Evolutionary conservation across 2,113 vertebrate species (phyloP), one percentile per base, ranked within the genome.

Genomic region (Apteryx mantelli): DNA sequence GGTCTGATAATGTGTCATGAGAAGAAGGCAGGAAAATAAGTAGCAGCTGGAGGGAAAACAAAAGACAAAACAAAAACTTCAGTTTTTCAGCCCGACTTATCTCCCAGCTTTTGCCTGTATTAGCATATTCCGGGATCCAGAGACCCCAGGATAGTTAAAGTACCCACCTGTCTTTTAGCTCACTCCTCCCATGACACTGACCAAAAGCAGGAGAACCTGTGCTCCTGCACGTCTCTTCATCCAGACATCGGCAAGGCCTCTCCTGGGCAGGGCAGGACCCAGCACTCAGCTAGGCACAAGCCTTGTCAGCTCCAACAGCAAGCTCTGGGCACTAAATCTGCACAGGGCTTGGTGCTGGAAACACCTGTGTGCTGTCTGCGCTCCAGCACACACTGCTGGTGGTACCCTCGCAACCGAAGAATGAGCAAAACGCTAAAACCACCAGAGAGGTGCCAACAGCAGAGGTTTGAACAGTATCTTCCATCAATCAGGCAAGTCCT

Each of bases 301-400:
- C 50, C 24, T 1, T 36, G 13, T 52, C 61, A 89, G 74, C n/a
- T 38, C 36, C 66, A 16, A 4, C 3, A 56, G 8, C 53, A 21
- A 73, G 26, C 16, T 32, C 5, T 1, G 55, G 63, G 11, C 16
- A 32, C n/a, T n/a, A 40, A 21, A 6, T 18, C 76, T 25, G 28
- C 16, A 18, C 48, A 8, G 18, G 28, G 17, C n/a, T 61, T 0
- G 0, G 24, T 21, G 55, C 60, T 70, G 17, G 30, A 77, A 77
- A 32, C 4, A 3, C 40, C 55, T 4, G 28, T 18, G 22, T 58
- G n/a, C 55, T 73, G 44, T 5, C 71, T 64, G 44, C 55, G 56
- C 1, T 1, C 11, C 20, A 46, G 7, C 16, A 69, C 0, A 0
- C 13, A 12, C 63, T 60, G 61, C 44, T 46, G 74, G 30, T 14